Base-by-base conservation (phyloP, 2,888 invertebrate genomes). In the Cancer borealis region DNA sequence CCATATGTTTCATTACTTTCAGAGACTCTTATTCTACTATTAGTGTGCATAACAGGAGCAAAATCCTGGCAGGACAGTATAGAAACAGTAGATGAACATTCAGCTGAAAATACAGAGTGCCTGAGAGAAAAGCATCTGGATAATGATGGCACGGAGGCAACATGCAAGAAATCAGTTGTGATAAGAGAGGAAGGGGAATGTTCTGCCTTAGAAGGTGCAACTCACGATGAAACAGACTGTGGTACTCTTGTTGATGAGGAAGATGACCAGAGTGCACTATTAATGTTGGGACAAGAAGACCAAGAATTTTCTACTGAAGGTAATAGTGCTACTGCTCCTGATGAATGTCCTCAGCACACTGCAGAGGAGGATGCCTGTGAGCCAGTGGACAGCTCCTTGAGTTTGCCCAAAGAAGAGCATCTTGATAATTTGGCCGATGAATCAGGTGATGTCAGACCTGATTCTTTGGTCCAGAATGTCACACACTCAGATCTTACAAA, bases 221-320 rank as follows among this genome's bases (percentile, higher is more conserved):
- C 21, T 14, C 45, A 39, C 12, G n/a, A 30, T 88, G 88, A 92
- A 88, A 45, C 87, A 60, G 30, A 49, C 12, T 88, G 88, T 60
- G 46, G 39, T n/a, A 54, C 54, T 5, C 3, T 88, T 60, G 88
- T 73, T 6, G 66, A 88, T 30, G 93, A 87, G 47, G 60, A 93
- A 8, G 90, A 93, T 91, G 93, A 93, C 91, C 93, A 91, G 88
- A 93, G 93, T 93, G 92, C 92, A 30, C 46, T 92, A 26, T n/a
- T 54, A 30, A 89, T 94, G 91, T 92, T 94, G 8, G 92, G 12
- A 79, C 47, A 92, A 92, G 84, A 91, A n/a, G 79, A 93, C 26
- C 90, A 84, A 88, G 54, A 88, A n/a, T 54, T 79, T 26, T 5
- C 45, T 21, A 54, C 30, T 54, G 54, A 90, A 79, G 54, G 30